phyloP scores from a whole-genome alignment of 2,797 vertebrate species.

The Eospalax fontanierii region DNA sequence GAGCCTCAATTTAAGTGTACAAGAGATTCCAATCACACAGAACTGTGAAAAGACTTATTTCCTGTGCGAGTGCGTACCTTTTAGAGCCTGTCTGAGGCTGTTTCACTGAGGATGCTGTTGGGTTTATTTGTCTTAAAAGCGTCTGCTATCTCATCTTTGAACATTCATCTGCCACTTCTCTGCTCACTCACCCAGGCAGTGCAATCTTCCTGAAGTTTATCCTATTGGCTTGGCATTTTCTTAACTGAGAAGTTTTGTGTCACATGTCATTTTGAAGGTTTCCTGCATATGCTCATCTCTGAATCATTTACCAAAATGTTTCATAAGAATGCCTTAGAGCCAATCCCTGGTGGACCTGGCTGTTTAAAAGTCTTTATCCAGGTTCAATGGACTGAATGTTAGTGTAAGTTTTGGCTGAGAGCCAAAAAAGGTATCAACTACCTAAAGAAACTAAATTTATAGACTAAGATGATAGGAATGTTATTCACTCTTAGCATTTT shows the following conservation, averaged over 20 bases:
- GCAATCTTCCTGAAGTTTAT: constrained; percentile 32
- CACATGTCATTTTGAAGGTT: constrained; percentile 57
- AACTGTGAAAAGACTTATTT: constrained; percentile 11
- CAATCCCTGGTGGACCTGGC: neutral
- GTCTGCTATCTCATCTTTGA: constrained; percentile 45
- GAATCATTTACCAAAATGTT: constrained; percentile 68
- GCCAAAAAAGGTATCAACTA: neutral
- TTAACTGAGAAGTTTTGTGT: constrained; percentile 25
- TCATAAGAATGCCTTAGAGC: constrained; percentile 36
- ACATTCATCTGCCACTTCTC: neutral
- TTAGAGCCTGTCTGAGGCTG: neutral
- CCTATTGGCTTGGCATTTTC: constrained; percentile 68
- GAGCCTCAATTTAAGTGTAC: constrained; percentile 15
- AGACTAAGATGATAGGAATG: too few species aligned
- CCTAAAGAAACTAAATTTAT: constrained; percentile 32
- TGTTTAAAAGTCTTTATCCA: constrained; percentile 29
- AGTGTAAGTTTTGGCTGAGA: constrained; percentile 18
- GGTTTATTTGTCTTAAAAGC: constrained; percentile 40
- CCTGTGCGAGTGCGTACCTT: neutral
- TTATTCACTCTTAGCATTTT: neutral
- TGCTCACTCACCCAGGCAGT: constrained; percentile 41
- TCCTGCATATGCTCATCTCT: constrained; percentile 51
- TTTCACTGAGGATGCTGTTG: neutral
- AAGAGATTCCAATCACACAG: neutral
- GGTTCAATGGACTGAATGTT: constrained; percentile 19